Evolutionary conservation across 2,113 vertebrate species (phyloP), one percentile per base, ranked within the genome.

Genomic region (Scomber scombrus): DNA sequence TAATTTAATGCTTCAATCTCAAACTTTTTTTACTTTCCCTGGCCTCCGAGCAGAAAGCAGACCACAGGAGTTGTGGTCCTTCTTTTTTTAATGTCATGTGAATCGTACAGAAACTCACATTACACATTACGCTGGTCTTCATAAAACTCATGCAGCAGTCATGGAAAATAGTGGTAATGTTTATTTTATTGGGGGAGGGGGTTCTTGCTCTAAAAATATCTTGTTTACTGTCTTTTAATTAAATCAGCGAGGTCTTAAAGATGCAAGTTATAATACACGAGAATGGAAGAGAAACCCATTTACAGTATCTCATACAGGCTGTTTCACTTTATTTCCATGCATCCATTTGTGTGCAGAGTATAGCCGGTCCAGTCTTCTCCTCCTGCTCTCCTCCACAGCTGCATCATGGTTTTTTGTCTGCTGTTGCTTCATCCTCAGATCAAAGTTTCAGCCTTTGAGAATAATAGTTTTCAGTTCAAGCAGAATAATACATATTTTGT

Each of bases 81-180:
- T 19, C 55, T 46, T 5, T 40, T 46, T 68, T 80, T 23, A 43
- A 66, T 71, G 57, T 46, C 19, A 47, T 49, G 70, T 75, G 45
- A 78, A 45, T 67, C 49, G 45, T 51, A 67, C 10, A 71, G 47
- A 70, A 68, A 45, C 31, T 71, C 74, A 68, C 63, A 81, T 78
- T 77, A 43, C 84, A 82, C 31, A 12, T 40, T 40, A 40, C 34
- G 9, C 34, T 67, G 78, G 70, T 86, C 80, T 84, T 69, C 56
- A 80, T 85, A 54, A 51, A 81, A 66, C 51, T 26, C 58, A 10
- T 23, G 23, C 14, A 58, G 61, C 73, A 75, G 71, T 78, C 61
- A n/a, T 80, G 89, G 90, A 93, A 91, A 92, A 79, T 49, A 75
- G 63, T 75, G 57, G 85, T 88, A 87, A 92, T 71, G 84, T 66